phyloP scores from a whole-genome alignment of 2,888 invertebrate species.

The Catonia carolina region DNA sequence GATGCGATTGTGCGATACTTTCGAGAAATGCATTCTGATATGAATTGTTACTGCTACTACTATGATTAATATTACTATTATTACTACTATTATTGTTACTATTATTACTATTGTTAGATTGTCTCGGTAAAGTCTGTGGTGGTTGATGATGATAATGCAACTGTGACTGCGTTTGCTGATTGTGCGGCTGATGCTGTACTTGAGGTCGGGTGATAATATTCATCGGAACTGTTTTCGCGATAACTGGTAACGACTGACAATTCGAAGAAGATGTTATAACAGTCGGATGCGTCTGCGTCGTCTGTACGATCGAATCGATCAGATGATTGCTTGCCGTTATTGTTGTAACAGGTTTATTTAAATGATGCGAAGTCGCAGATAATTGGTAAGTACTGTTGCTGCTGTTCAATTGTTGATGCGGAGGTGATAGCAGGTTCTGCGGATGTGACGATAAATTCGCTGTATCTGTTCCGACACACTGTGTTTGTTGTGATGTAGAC shows the following conservation, averaged over 20 bases:
- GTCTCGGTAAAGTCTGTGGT: too few relatives aligned
- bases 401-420: too few relatives aligned
- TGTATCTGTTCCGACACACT: too few relatives aligned
- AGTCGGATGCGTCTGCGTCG: constrained; percentile 17
- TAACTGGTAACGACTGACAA: constrained; percentile 19
- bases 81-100: too few relatives aligned
- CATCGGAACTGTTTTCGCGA: constrained; percentile 17
- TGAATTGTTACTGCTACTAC: neutral
- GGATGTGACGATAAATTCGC: too few relatives aligned
- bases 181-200: neutral
- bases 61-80: too few relatives aligned
- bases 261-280: constrained; percentile 24
- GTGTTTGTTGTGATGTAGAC: constrained; percentile 15
- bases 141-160: neutral
- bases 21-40: constrained; percentile 35
- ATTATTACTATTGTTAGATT: too few relatives aligned
- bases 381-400: too few relatives aligned
- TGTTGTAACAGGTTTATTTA: neutral
- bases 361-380: too few relatives aligned
- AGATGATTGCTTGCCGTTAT: neutral
- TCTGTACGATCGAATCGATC: constrained; percentile 12
- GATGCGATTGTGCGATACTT: constrained; percentile 36
- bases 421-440: too few relatives aligned
- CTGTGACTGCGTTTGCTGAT: neutral
- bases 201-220: constrained; percentile 8